Evolutionary conservation across 2,113 vertebrate species (phyloP).

Genomic region (Macaca fascicularis): T2T-MFA8v1.1 NC_088377.1:130538001-130538500

Average conservation of each 20-base stretch:
- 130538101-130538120: background rate
- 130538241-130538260: background rate
- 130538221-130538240: background rate
- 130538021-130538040: too few species aligned
- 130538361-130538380: background rate
- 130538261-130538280: background rate
- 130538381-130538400: background rate
- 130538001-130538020: too few species aligned
- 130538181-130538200: background rate
- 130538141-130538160: background rate
- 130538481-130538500: background rate
- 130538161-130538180: background rate
- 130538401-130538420: background rate
- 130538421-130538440: background rate
- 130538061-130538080: too few species aligned
- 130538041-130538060: too few species aligned
- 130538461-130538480: background rate
- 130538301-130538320: background rate
- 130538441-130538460: background rate
- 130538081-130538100: accelerated
- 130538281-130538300: background rate
- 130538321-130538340: background rate
- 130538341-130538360: background rate
- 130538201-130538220: background rate
- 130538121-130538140: background rate